Evolutionary conservation across 2,888 invertebrate genomes (phyloP).

Genomic region (Nemurella pictetii): DNA sequence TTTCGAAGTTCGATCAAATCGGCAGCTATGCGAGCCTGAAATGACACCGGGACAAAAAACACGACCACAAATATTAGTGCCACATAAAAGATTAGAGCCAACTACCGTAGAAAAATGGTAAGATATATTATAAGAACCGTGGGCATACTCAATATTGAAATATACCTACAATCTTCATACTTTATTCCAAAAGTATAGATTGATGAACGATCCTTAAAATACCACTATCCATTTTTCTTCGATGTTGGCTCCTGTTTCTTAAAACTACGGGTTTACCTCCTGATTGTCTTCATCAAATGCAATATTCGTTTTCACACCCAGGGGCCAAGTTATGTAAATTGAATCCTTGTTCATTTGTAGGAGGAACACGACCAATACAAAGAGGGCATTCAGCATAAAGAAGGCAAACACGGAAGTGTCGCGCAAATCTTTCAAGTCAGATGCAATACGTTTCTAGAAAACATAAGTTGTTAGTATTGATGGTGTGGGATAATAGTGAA

Average conservation of each 20-base stretch:
- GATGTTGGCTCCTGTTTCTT: slow-evolving; percentile 42
- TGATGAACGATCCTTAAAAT: too few species aligned
- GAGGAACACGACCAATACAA: slow-evolving; percentile 73
- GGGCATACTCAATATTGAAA: too few species aligned
- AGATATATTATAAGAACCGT: too few species aligned
- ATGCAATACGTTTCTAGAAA: slow-evolving; percentile 50
- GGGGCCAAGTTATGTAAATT: slow-evolving; percentile 70
- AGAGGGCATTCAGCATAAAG: slow-evolving; percentile 76
- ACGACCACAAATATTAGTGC: slow-evolving; percentile 1
- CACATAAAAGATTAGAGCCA: neutral
- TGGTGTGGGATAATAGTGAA: neutral
- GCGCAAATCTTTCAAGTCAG: slow-evolving; percentile 62
- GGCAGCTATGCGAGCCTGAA: slow-evolving; percentile 83
- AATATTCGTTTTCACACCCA: slow-evolving; percentile 60
- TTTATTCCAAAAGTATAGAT: too few species aligned
- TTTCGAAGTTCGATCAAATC: slow-evolving; percentile 94
- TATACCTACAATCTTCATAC: too few species aligned
- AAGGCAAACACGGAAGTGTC: slow-evolving; percentile 71
- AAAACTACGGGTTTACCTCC: slow-evolving; percentile 46
- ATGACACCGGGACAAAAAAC: slow-evolving; percentile 44
- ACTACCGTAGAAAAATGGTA: slow-evolving; percentile 1
- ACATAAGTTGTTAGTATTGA: slow-evolving; percentile 31
- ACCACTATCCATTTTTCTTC: neutral
- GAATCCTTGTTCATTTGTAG: slow-evolving; percentile 73
- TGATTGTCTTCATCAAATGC: slow-evolving; percentile 53